phyloP scores from a whole-genome alignment of 2,888 invertebrate species.

The Sinopyrophorus schimmeli region DNA sequence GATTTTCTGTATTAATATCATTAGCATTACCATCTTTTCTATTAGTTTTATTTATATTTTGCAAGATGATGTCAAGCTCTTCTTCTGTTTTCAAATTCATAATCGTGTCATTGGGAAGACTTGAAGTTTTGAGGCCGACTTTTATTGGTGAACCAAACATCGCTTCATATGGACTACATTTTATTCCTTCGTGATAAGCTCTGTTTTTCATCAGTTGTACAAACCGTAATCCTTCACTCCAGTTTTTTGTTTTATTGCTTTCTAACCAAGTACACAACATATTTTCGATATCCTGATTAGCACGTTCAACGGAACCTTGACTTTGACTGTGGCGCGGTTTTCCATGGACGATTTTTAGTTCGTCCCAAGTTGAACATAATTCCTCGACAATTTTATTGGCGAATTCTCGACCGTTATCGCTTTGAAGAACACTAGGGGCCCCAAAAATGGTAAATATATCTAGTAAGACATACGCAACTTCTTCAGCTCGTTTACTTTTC shows the following conservation, averaged over 20 bases:
- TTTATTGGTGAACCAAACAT: too few relatives aligned
- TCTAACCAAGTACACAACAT: slow-evolving; percentile 22
- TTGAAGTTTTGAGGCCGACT: too few relatives aligned
- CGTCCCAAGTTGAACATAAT: slow-evolving; percentile 36
- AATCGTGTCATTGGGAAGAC: too few relatives aligned
- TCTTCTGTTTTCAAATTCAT: too few relatives aligned
- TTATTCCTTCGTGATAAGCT: too few relatives aligned
- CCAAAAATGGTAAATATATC: slow-evolving; percentile 50
- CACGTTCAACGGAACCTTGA: slow-evolving; percentile 31
- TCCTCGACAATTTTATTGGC: slow-evolving; percentile 37
- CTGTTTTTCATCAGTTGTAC: too few relatives aligned
- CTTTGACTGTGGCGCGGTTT: slow-evolving; percentile 34
- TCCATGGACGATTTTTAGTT: slow-evolving; percentile 39
- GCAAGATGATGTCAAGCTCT: too few relatives aligned
- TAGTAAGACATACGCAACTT: slow-evolving; percentile 45
- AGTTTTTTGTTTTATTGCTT: slow-evolving; percentile 16
- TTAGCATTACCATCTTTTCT: too few relatives aligned
- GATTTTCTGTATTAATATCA: too few relatives aligned
- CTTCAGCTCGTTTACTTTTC: slow-evolving; percentile 43
- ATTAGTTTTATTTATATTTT: too few relatives aligned
- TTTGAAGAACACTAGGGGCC: slow-evolving; percentile 44
- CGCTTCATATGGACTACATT: too few relatives aligned
- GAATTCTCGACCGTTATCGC: slow-evolving; percentile 47
- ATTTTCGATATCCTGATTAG: slow-evolving; percentile 35
- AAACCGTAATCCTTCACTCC: slow-evolving; percentile 17